Base-by-base conservation (phyloP, 2,113 vertebrate genomes). In the Catagonus wagneri region DNA sequence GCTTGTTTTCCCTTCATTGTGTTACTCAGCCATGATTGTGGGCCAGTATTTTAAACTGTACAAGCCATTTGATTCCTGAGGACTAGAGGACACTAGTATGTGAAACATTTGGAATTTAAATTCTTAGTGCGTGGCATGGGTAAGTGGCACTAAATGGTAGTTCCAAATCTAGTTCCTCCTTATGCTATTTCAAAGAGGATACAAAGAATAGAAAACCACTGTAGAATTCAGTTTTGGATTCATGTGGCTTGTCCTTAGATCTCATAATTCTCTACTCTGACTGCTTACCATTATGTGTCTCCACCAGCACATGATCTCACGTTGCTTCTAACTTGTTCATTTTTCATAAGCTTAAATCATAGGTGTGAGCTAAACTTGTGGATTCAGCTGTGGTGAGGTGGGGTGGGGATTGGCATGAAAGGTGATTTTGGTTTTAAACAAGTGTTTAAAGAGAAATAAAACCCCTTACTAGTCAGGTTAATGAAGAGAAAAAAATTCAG, bases 31-130 rank as follows among this genome's bases (percentile, higher is more conserved):
- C 22, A 71, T 65, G 36, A 72, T 12, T 5, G 25, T 74, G 16
- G 29, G 34, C 60, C 54, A 74, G 12, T 63, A 65, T 83, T 81
- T 94, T 44, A 80, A 90, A 68, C 44, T 69, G 20, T 52, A 39
- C 80, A 95, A 60, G 16, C 14, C 27, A 32, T 80, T 95, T 50
- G 15, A 36, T 63, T 74, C 17, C 19, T 32, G 58, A 74, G 16
- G 25, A 74, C 39, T 94, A 69, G 58, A 69, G 29, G 58, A 87
- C 25, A 68, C 12, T 60, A n/a, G 34, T 61, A 10, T 78, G 23
- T 74, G 52, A 78, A 69, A 54, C n/a, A 87, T 85, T 87, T 89
- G 72, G 27, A 63, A 92, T 88, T 88, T 90, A 90, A 96, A 76
- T 87, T 69, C 56, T 69, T 93, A 96, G 4, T 66, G 19, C 8